A percentile compares a stretch with the other conserved stretches of the same genome.
Conservation (phyloP, 1,140 invertebrate species). For the Tenebrio molitor region DNA sequence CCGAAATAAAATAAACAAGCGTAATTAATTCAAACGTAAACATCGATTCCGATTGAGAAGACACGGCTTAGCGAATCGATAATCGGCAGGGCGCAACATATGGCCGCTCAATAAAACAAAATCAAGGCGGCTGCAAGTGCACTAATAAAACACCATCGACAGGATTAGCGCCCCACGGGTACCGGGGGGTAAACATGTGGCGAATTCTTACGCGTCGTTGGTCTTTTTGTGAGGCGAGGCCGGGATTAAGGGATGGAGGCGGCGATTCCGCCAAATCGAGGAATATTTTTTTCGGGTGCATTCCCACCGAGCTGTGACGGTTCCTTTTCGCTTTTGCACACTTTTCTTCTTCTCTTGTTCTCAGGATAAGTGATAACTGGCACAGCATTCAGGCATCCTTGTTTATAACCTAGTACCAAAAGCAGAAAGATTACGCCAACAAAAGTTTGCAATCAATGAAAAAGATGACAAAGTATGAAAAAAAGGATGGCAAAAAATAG, state of each 20-base stretch:
- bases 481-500: no score
- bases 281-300: no score
- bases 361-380: no score
- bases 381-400: no score
- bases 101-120: conserved; percentile 57
- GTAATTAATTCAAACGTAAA: conserved; percentile 56
- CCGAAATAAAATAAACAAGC: conserved; percentile 50
- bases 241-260: conserved; percentile 45
- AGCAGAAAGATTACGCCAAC: no score
- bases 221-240: conserved; percentile 47
- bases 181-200: conserved; percentile 55
- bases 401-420: no score
- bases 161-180: conserved; percentile 52
- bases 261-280: no score
- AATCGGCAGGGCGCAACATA: conserved; percentile 50
- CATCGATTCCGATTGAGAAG: conserved; percentile 52
- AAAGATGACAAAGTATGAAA: no score
- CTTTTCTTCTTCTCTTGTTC: no score
- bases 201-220: conserved; percentile 56
- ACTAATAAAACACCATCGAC: conserved; percentile 58
- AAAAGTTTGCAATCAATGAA: no score
- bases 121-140: conserved; percentile 55
- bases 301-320: no score
- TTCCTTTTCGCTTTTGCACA: no score
- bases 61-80: conserved; percentile 41